Conservation (phyloP, 2,113 vertebrate genomes). For the Mus spicilegus region DNA sequence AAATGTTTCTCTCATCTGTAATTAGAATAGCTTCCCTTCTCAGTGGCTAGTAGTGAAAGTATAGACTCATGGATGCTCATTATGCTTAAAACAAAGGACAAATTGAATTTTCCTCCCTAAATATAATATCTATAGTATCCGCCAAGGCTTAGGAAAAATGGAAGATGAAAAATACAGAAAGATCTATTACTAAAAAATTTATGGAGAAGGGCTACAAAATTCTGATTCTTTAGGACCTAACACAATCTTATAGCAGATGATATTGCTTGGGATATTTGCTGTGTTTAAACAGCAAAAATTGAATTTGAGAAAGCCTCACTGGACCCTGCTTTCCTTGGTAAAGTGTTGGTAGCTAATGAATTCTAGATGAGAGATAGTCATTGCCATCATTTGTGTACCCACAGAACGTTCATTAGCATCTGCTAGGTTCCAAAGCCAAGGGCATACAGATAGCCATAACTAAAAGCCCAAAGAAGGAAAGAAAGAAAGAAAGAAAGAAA, state of each 20-base stretch:
- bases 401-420: background rate
- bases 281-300: background rate
- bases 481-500: too few species aligned
- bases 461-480: background rate
- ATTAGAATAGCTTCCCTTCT: background rate
- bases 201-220: background rate
- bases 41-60: background rate
- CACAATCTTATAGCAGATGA: background rate
- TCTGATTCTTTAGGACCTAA: background rate
- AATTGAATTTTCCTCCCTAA: background rate
- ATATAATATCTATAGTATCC: background rate
- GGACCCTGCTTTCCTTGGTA: background rate
- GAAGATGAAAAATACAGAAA: background rate
- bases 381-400: background rate
- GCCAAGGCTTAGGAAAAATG: background rate
- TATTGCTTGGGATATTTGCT: background rate
- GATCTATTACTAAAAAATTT: background rate
- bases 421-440: background rate
- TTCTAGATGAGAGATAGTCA: background rate
- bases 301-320: background rate
- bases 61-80: background rate
- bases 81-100: background rate
- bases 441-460: background rate
- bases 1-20: background rate
- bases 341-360: background rate